phyloP scores from a whole-genome alignment of 2,888 invertebrate genomes.

The Clunio marinus region DNA sequence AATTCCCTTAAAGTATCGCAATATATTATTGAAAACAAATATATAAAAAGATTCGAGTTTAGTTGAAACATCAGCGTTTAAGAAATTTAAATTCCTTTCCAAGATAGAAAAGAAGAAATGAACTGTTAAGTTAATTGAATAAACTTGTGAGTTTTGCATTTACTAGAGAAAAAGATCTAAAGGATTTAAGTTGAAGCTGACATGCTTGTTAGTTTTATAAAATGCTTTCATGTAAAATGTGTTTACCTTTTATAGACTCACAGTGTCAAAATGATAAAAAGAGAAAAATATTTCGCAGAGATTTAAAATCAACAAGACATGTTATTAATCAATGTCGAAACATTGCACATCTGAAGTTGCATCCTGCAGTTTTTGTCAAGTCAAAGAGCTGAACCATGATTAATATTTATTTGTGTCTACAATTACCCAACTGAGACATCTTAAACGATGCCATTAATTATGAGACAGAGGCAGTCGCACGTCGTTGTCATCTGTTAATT shows the following conservation, averaged over 20 bases:
- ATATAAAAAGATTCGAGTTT: neutral
- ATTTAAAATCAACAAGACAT: too few relatives aligned
- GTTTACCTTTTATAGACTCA: too few relatives aligned
- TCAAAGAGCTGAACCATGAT: neutral
- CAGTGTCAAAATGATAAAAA: too few relatives aligned
- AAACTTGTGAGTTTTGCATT: conserved; percentile 29
- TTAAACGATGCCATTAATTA: conserved; percentile 38
- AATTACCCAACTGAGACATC: conserved; percentile 21
- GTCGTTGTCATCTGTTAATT: conserved; percentile 29
- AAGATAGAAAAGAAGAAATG: neutral
- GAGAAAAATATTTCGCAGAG: too few relatives aligned
- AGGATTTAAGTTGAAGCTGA: too few relatives aligned
- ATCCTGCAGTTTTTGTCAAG: neutral
- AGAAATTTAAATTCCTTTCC: conserved; percentile 15
- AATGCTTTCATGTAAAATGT: too few relatives aligned
- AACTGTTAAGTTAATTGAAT: conserved; percentile 30
- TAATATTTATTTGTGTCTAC: conserved; percentile 33
- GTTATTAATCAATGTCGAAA: neutral
- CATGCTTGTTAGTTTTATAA: neutral
- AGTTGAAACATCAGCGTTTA: too few relatives aligned
- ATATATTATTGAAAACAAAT: neutral
- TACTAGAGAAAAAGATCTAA: neutral
- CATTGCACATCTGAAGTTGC: neutral
- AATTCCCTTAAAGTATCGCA: too few relatives aligned
- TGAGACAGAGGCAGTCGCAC: conserved; percentile 6